phyloP scores from a whole-genome alignment of 1,140 invertebrate genomes.

The Laupala kohalensis region DNA sequence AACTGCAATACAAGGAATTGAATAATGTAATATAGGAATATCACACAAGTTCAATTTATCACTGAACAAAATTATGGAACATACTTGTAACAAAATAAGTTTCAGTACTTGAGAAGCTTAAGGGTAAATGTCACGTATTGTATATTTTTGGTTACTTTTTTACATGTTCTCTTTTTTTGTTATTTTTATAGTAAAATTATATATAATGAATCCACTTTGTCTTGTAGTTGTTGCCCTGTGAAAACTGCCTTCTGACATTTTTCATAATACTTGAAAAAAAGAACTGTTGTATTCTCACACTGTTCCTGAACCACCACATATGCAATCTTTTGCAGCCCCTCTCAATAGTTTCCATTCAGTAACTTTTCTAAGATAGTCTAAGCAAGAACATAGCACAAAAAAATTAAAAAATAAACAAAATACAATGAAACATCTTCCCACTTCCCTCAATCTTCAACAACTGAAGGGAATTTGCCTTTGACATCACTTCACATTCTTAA shows the following conservation, averaged over 20 bases:
- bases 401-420: neutral
- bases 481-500: neutral
- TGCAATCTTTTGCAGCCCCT: conserved; percentile 2
- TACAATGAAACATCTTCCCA: no score
- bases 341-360: neutral
- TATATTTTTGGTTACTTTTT: conserved; percentile 6
- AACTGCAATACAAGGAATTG: neutral
- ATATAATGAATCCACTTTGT: conserved; percentile 5
- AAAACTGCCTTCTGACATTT: conserved; percentile 13
- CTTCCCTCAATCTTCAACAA: neutral
- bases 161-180: conserved; percentile 9
- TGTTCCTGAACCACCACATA: neutral
- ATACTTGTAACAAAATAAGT: neutral
- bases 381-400: neutral
- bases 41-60: neutral
- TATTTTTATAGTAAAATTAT: conserved; percentile 11
- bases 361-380: neutral
- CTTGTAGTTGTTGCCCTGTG: conserved; percentile 13
- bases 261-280: conserved; percentile 6
- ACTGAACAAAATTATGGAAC: neutral
- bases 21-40: neutral
- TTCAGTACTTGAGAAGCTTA: neutral
- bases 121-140: neutral
- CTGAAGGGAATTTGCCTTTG: neutral
- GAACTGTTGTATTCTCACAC: conserved; percentile 1